Evolutionary conservation across 2,888 invertebrate genomes (phyloP), one percentile per base, ranked within the genome.

Genomic region (Rosalia funebris): DNA sequence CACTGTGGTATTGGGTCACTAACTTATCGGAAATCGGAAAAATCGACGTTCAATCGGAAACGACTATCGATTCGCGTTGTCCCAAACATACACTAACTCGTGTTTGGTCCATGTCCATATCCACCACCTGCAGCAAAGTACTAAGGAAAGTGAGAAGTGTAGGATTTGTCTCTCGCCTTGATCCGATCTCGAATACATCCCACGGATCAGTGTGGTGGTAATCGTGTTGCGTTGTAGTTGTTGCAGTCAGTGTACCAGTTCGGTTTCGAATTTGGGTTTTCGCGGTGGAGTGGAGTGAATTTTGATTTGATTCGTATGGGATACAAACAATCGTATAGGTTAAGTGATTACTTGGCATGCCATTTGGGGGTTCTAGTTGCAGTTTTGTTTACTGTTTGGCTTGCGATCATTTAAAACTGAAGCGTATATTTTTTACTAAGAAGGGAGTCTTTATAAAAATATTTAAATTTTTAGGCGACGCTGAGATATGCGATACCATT

Each of bases 141-240:
- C n/a, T n/a, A n/a, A n/a, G 50, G 39, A 50, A 50, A 50, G 50
- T 50, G 50, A 50, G 14, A 20, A 25, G 1, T 11, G 20, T 2
- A 3, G 34, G 10, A 34, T 11, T 34, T 34, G 2, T 36, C 9
- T 16, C 32, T 44, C 45, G 54, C 34, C 36, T 45, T 36, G 54
- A 46, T 54, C 20, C 31, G 46, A 54, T 54, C 45, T 45, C 31
- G 15, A 15, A 32, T 10, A 10, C 44, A 54, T 37, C 20, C 34
- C 32, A 10, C 16, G 17, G 10, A 32, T 45, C 54, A 54, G 54
- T 54, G 54, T 45, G 44, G 54, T 54, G 34, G 44, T 36, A 36
- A n/a, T 37, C 54, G 44, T 45, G 54, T 20, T 17, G 34, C 34
- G 54, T 15, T 36, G 14, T 10, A 39, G 41, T 45, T 15, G 45